Base-by-base conservation (phyloP, 2,888 invertebrate species). In the Netelia fuscicornis region DNA sequence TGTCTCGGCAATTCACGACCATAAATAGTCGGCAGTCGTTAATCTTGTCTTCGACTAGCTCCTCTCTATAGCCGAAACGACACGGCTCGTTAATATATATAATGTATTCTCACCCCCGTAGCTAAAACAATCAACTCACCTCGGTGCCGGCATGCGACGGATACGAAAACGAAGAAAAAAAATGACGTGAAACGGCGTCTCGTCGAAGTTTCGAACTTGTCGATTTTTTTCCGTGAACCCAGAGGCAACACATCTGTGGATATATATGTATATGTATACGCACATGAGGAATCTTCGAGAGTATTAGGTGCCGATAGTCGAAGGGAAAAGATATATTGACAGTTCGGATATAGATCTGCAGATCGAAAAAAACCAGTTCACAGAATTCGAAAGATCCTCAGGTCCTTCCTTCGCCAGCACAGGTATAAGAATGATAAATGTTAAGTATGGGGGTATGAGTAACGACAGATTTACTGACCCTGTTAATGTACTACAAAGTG, bases 21-120 rank as follows among this genome's bases (percentile, higher is more conserved):
- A 84, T 91, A 90, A 91, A 91, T 91, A 90, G 87, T 88, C 87
- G 81, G 77, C 78, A 86, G 86, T 92, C 92, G 92, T 92, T 92
- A 91, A 92, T 92, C 92, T 90, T 91, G 87, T 87, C 88, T 88
- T 88, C 84, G 84, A 87, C 81, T 84, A 86, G 81, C 86, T 87
- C 86, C 60, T 37, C 56, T 65, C 23, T 60, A 72, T 58, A 65
- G 44, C 65, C 70, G 71, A 56, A 65, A 79, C 77, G 23, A 67
- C n/a, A 62, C 8, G 81, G 85, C 88, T 91, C 89, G 91, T 91
- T 92, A 90, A 90, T 89, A 85, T 88, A 89, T 91, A 89, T 91
- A 91, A 91, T 90, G 90, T 91, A 91, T 91, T 90, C 90, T 91
- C 91, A 91, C 91, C 91, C 91, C 89, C 83, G 89, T 90, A 89